Evolutionary conservation across 2,113 vertebrate genomes (phyloP).

Genomic region (Monopterus albus): DNA sequence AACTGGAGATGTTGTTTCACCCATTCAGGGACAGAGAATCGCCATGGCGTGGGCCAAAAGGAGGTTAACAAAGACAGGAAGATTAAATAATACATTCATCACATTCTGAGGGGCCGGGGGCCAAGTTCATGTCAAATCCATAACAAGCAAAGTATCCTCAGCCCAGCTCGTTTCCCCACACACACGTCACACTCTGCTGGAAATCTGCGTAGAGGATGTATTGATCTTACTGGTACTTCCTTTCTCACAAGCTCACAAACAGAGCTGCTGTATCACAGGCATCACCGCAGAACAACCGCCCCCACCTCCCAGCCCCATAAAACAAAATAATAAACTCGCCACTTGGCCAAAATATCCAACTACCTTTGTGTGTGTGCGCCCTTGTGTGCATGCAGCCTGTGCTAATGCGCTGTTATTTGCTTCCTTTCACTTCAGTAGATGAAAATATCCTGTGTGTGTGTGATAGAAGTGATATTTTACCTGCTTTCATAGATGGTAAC

Average conservation of each 20-base stretch:
- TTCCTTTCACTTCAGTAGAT: conserved; percentile 65
- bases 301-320: conserved; percentile 77
- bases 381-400: conserved; percentile 64
- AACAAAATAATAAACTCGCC: conserved; percentile 83
- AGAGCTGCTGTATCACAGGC: conserved; percentile 74
- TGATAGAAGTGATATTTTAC: no score
- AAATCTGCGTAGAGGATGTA: conserved; percentile 96
- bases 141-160: conserved; percentile 93
- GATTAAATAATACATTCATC: conserved; percentile 97
- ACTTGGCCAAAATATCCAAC: conserved; percentile 77
- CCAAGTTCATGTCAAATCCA: conserved; percentile 97
- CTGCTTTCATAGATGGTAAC: no score
- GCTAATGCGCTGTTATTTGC: conserved; percentile 62
- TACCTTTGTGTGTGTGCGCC: conserved; percentile 68
- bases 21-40: conserved; percentile 83
- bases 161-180: conserved; percentile 89
- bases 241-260: conserved; percentile 95
- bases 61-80: conserved; percentile 99
- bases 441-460: conserved; percentile 62
- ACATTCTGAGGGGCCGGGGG: conserved; percentile 88
- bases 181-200: conserved; percentile 92
- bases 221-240: conserved; percentile 93
- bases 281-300: conserved; percentile 68
- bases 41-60: conserved; percentile 83
- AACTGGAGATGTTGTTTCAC: conserved; percentile 88